A percentile compares a stretch with the other conserved stretches of the same genome.
Evolutionary conservation across 1,140 invertebrate species (phyloP).

Genomic region (Nasonia giraulti): DNA sequence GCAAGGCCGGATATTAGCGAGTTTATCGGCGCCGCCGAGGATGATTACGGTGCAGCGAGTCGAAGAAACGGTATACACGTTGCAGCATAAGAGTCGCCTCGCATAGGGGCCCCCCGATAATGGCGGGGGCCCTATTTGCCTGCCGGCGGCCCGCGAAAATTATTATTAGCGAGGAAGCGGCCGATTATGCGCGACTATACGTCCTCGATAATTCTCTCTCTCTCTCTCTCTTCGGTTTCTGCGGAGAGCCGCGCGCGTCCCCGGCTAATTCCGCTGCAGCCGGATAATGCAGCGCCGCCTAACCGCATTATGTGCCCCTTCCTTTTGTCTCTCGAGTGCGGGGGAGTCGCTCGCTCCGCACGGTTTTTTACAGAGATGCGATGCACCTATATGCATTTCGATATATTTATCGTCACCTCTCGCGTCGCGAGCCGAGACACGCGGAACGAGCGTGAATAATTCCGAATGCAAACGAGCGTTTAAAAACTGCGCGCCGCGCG

Average conservation of each 20-base stretch:
- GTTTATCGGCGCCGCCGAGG: conserved; percentile 53
- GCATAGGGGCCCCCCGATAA: conserved; percentile 64
- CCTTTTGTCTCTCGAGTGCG: background rate
- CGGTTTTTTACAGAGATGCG: no score
- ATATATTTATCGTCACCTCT: no score
- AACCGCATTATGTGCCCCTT: background rate
- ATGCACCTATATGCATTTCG: background rate
- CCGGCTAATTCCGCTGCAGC: conserved; percentile 12
- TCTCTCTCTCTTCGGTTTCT: background rate
- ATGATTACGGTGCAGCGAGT: conserved; percentile 55
- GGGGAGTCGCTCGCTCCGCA: no score
- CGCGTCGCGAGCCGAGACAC: no score
- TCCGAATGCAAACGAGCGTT: background rate
- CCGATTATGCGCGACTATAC: conserved; percentile 31
- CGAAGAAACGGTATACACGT: conserved; percentile 63
- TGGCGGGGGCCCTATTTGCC: conserved; percentile 55
- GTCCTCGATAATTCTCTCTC: background rate
- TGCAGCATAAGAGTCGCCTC: conserved; percentile 23
- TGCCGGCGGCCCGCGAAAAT: conserved; percentile 36
- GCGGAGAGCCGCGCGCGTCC: conserved; percentile 3
- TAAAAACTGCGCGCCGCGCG: background rate
- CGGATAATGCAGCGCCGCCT: conserved; percentile 3
- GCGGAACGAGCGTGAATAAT: background rate
- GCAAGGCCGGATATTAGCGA: conserved; percentile 40
- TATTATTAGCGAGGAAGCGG: conserved; percentile 49